Evolutionary conservation across 1,140 invertebrate species (phyloP).

Genomic region (Euwallacea similis): DNA sequence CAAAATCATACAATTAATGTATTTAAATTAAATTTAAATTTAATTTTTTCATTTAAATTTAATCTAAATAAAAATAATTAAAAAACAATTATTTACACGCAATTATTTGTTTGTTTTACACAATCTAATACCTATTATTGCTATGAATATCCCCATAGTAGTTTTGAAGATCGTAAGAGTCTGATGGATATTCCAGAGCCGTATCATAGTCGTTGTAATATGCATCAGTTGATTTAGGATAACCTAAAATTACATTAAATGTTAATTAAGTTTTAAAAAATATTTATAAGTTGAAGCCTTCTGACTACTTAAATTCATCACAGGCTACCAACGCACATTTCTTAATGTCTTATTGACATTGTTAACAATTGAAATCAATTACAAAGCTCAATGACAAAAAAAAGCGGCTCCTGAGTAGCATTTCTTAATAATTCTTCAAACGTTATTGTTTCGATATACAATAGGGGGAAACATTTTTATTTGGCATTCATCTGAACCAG

Average conservation of each 20-base stretch:
- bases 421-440: background rate
- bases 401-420: background rate
- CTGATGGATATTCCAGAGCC: slow-evolving; percentile 5
- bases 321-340: background rate
- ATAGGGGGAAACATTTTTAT: background rate
- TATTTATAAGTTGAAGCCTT: background rate
- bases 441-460: background rate
- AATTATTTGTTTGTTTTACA: too few species aligned
- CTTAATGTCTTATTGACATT: background rate
- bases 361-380: background rate
- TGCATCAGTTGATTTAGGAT: background rate
- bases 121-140: background rate
- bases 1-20: too few species aligned
- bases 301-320: background rate
- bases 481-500: background rate
- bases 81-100: too few species aligned
- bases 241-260: slow-evolving; percentile 12
- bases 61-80: too few species aligned
- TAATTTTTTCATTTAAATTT: too few species aligned
- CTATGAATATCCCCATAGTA: slow-evolving; percentile 12
- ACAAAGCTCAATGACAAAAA: background rate
- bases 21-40: too few species aligned
- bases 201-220: slow-evolving; percentile 19
- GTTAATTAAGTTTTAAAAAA: background rate
- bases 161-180: slow-evolving; percentile 8